phyloP scores from a whole-genome alignment of 2,888 invertebrate species.

The Acanthosoma haemorrhoidale region DNA sequence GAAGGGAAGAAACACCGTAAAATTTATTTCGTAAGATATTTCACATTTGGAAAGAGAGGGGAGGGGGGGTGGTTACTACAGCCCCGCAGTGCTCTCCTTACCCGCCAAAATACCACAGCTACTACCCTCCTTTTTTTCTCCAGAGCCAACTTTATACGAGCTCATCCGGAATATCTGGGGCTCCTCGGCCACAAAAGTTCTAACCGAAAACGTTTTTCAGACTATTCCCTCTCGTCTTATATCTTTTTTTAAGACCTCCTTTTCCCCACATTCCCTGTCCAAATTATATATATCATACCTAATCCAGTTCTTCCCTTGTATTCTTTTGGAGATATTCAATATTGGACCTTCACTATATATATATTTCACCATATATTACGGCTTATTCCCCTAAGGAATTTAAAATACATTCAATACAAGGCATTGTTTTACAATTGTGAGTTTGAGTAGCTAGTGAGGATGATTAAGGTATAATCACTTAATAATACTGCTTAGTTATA shows the following conservation, averaged over 20 bases:
- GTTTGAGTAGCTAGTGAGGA: too few relatives aligned
- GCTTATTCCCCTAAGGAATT: too few relatives aligned
- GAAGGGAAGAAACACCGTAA: neutral
- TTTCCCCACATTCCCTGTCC: too few relatives aligned
- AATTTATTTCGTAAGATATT: constrained; percentile 12
- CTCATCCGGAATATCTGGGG: neutral
- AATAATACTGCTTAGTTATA: too few relatives aligned
- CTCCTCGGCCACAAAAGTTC: neutral
- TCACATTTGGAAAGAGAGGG: constrained; percentile 3
- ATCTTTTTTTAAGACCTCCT: neutral
- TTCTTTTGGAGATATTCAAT: neutral
- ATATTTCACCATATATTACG: too few relatives aligned
- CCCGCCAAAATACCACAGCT: constrained; percentile 12
- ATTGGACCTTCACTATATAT: too few relatives aligned
- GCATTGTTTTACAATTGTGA: too few relatives aligned
- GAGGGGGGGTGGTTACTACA: constrained; percentile 1
- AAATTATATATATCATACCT: neutral
- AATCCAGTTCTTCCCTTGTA: neutral
- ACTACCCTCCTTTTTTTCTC: constrained; percentile 2
- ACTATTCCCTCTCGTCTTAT: neutral
- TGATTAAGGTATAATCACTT: too few relatives aligned
- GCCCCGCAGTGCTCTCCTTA: neutral
- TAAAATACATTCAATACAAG: too few relatives aligned
- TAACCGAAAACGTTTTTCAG: constrained; percentile 10
- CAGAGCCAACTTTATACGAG: neutral